These are phyloP conservation scores for Diachrysia chrysitis DNA, from an alignment of 2,888 invertebrate species.

Conservation along the genomic window DNA sequence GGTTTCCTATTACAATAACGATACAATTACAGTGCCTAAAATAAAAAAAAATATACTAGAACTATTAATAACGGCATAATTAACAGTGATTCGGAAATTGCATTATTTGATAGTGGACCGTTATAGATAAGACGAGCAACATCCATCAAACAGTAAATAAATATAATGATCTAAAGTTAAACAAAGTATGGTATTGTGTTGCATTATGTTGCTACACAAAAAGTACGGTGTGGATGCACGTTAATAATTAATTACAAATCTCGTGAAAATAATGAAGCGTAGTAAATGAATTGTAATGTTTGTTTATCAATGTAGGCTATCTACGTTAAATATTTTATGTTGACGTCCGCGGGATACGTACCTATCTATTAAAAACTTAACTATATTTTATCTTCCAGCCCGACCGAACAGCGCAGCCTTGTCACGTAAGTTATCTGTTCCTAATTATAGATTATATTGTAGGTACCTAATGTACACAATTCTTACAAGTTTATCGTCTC, in stretches of 20 bases:
- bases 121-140: too few species aligned
- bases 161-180: too few species aligned
- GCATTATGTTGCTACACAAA: too few species aligned
- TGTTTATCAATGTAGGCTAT: constrained; percentile 8
- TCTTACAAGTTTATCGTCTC: not conserved
- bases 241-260: not conserved
- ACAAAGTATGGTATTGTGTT: too few species aligned
- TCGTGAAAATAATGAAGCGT: not conserved
- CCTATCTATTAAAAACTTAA: constrained; percentile 16
- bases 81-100: too few species aligned
- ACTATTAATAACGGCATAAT: too few species aligned
- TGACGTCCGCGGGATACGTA: constrained; percentile 11
- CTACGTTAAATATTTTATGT: not conserved
- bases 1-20: too few species aligned
- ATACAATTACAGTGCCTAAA: too few species aligned
- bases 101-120: too few species aligned
- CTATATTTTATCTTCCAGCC: constrained; percentile 68
- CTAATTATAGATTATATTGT: constrained; percentile 16
- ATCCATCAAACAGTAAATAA: too few species aligned
- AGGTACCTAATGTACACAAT: not conserved
- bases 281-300: constrained; percentile 7
- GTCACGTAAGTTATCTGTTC: constrained; percentile 76
- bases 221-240: too few species aligned
- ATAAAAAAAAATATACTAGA: too few species aligned
- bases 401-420: constrained; percentile 76